Evolutionary conservation across 2,113 vertebrate genomes (phyloP).

Genomic region (Grus americana): DNA sequence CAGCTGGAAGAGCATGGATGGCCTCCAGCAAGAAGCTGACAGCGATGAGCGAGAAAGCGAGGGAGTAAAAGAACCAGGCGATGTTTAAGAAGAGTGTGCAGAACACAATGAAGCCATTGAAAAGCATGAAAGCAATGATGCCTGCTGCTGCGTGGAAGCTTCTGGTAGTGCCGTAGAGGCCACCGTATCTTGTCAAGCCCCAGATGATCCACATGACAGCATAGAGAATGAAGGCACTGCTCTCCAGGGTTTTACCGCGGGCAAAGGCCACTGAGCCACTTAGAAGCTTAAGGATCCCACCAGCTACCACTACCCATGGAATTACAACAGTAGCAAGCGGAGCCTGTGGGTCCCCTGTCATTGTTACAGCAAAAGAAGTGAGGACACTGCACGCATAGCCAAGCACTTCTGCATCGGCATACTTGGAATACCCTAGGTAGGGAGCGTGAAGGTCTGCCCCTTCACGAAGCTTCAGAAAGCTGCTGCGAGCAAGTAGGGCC

Average conservation of each 20-base stretch:
- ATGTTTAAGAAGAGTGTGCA: slow-evolving; percentile 79
- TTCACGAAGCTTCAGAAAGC: slow-evolving; percentile 68
- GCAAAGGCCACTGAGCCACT: slow-evolving; percentile 82
- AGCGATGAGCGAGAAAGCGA: slow-evolving; percentile 82
- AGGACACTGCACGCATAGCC: slow-evolving; percentile 81
- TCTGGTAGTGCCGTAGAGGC: slow-evolving; percentile 74
- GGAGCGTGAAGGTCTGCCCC: slow-evolving; percentile 75
- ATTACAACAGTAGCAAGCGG: slow-evolving; percentile 77
- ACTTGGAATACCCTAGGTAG: slow-evolving; percentile 85
- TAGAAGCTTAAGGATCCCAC: slow-evolving; percentile 80
- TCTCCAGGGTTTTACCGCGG: slow-evolving; percentile 88
- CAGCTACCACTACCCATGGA: slow-evolving; percentile 86
- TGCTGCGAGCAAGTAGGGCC: slow-evolving; percentile 59
- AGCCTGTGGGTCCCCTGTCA: slow-evolving; percentile 52
- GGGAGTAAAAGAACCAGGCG: slow-evolving; percentile 81
- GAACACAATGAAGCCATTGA: slow-evolving; percentile 80
- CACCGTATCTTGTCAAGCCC: slow-evolving; percentile 81
- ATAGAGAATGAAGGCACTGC: slow-evolving; percentile 84
- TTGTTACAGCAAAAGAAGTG: slow-evolving; percentile 81
- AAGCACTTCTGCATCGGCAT: slow-evolving; percentile 83
- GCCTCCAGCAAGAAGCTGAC: slow-evolving; percentile 87
- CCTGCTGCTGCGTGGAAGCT: slow-evolving; percentile 80
- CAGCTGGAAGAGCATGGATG: slow-evolving; percentile 72
- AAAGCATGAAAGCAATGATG: slow-evolving; percentile 83
- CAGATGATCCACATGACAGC: slow-evolving; percentile 87